Conservation (phyloP, 2,113 vertebrate species). For the Scartelaos histophorus region DNA sequence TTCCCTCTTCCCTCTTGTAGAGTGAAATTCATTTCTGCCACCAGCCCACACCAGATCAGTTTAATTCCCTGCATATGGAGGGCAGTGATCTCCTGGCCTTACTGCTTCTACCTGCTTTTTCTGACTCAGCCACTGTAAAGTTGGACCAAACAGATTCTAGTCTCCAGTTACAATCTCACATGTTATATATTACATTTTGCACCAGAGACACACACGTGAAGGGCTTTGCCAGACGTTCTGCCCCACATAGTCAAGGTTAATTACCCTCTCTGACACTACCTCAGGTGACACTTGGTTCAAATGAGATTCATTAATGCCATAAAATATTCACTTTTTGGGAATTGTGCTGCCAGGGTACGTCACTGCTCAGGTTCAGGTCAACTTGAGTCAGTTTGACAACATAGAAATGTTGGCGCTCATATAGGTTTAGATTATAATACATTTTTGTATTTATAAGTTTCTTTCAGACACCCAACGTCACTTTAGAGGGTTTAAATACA, state of each 20-base stretch:
- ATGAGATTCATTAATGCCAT: slow-evolving; percentile 45
- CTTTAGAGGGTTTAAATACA: too few species aligned
- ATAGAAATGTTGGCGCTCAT: background rate
- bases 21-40: slow-evolving; percentile 26
- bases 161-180: background rate
- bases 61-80: background rate
- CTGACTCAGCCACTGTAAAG: background rate
- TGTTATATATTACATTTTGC: background rate
- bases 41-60: background rate
- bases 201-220: background rate
- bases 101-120: background rate
- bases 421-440: background rate
- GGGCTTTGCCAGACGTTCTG: background rate
- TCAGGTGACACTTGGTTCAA: slow-evolving; percentile 25
- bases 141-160: background rate
- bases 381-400: background rate
- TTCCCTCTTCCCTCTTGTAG: slow-evolving; percentile 1
- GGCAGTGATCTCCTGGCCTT: background rate
- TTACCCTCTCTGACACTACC: slow-evolving; percentile 21
- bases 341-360: slow-evolving; percentile 17
- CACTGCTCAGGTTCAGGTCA: background rate
- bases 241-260: slow-evolving; percentile 30
- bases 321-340: slow-evolving; percentile 38
- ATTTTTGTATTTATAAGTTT: too few species aligned
- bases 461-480: too few species aligned